A percentile compares a stretch with the other conserved stretches of the same genome.
These are phyloP conservation scores for Cheilosia pagana DNA, from an alignment of 2,888 invertebrate genomes.

Conservation along the genomic window DNA sequence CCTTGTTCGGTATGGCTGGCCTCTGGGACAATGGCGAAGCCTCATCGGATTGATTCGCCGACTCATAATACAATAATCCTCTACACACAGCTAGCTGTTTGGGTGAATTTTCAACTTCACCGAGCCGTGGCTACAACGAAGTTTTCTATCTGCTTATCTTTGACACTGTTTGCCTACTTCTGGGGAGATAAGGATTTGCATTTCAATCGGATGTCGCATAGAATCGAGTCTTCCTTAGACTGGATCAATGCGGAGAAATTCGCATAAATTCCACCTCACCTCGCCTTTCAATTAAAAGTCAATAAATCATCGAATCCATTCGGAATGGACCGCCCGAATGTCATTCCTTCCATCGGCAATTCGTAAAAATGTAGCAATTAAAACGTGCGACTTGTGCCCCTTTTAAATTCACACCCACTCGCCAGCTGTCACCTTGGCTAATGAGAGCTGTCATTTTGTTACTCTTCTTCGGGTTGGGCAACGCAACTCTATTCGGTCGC, in stretches of 20 bases:
- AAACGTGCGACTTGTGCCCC: slow-evolving; percentile 62
- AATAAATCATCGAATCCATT: slow-evolving; percentile 59
- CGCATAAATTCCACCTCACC: slow-evolving; percentile 1
- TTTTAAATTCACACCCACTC: slow-evolving; percentile 68
- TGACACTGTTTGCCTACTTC: slow-evolving; percentile 14
- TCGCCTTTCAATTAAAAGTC: slow-evolving; percentile 60
- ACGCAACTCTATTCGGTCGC: slow-evolving; percentile 2
- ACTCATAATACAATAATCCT: slow-evolving; percentile 69
- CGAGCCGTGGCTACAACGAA: not conserved
- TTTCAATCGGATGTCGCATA: slow-evolving; percentile 46
- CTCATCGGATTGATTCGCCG: slow-evolving; percentile 57
- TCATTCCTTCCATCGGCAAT: slow-evolving; percentile 54
- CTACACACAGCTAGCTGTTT: slow-evolving; percentile 47
- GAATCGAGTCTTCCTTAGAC: not conserved
- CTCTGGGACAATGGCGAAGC: slow-evolving; percentile 19
- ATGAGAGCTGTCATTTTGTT: slow-evolving; percentile 71
- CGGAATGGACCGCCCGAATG: slow-evolving; percentile 16
- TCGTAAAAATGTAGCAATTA: slow-evolving; percentile 66
- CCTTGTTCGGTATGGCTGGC: not conserved
- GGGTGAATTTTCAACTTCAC: not conserved
- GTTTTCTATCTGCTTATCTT: slow-evolving; percentile 9
- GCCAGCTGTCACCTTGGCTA: slow-evolving; percentile 69
- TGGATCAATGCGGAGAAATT: not conserved
- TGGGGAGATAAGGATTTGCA: slow-evolving; percentile 44
- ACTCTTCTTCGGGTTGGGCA: slow-evolving; percentile 56